phyloP scores from a whole-genome alignment of 2,888 invertebrate genomes.

The Rhodophaea formosa region DNA sequence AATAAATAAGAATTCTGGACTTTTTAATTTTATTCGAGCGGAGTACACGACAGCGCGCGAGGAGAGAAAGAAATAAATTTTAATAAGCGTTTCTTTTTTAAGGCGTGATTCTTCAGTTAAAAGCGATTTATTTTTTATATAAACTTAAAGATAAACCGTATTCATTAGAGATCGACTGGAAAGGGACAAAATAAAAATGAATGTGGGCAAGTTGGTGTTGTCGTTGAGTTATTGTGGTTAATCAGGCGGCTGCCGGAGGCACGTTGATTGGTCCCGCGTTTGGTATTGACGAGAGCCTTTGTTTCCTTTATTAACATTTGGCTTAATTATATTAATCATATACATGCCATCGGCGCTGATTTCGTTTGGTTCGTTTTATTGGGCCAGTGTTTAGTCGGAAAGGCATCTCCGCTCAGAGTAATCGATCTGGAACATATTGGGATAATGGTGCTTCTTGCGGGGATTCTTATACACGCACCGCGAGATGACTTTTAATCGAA shows the following conservation, averaged over 20 bases:
- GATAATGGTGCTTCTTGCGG: conserved; percentile 19
- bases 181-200: conserved; percentile 78
- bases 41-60: conserved; percentile 78
- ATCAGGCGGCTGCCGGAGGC: conserved; percentile 65
- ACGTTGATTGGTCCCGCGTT: conserved; percentile 61
- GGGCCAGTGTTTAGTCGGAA: conserved; percentile 19
- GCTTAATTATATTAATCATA: conserved; percentile 57
- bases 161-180: conserved; percentile 80
- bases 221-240: conserved; percentile 77
- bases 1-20: conserved; percentile 81
- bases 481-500: conserved; percentile 14
- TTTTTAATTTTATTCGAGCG: conserved; percentile 80
- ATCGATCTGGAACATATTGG: conserved; percentile 21
- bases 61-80: conserved; percentile 81
- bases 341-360: conserved; percentile 35
- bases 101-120: conserved; percentile 82
- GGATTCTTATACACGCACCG: conserved; percentile 9
- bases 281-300: conserved; percentile 48
- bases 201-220: conserved; percentile 73
- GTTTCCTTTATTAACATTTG: conserved; percentile 63
- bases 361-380: conserved; percentile 23
- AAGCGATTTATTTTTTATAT: conserved; percentile 81
- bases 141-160: conserved; percentile 79
- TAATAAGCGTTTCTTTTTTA: conserved; percentile 81
- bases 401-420: conserved; percentile 14